These are phyloP conservation scores for Antheraea assamensis DNA, from an alignment of 2,888 invertebrate genomes.

Conservation along the genomic window DNA sequence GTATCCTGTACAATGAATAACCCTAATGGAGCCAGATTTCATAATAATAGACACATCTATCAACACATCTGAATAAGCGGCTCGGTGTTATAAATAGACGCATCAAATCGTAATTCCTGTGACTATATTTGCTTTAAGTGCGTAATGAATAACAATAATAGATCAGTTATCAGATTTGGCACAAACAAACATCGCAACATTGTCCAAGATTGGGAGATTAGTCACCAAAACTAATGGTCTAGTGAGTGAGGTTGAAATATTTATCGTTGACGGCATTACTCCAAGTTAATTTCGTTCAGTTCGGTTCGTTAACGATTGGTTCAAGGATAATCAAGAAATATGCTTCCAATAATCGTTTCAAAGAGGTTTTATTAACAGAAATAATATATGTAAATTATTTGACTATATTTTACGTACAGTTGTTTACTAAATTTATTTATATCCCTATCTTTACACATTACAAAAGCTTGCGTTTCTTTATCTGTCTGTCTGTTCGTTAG, in stretches of 20 bases:
- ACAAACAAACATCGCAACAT: slow-evolving; percentile 14
- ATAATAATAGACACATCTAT: neutral
- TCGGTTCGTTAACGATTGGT: slow-evolving; percentile 1
- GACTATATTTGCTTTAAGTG: slow-evolving; percentile 1
- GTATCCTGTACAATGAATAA: no score
- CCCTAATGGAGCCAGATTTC: neutral
- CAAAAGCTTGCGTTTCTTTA: no score
- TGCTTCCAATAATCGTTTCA: neutral
- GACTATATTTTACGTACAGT: neutral
- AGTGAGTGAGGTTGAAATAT: slow-evolving; percentile 11
- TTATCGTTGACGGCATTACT: slow-evolving; percentile 5
- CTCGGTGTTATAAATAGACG: neutral
- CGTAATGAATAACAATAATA: slow-evolving; percentile 7
- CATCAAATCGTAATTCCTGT: neutral
- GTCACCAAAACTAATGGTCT: slow-evolving; percentile 18
- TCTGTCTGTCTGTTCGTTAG: no score
- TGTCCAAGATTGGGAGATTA: slow-evolving; percentile 14
- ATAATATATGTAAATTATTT: neutral
- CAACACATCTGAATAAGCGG: neutral
- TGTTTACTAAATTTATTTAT: neutral
- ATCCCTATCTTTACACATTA: neutral
- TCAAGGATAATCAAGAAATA: slow-evolving; percentile 1
- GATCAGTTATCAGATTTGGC: slow-evolving; percentile 27
- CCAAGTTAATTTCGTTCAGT: slow-evolving; percentile 2
- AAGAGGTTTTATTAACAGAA: neutral